Evolutionary conservation across 2,113 vertebrate species (phyloP).

Genomic region (Euleptes europaea): DNA sequence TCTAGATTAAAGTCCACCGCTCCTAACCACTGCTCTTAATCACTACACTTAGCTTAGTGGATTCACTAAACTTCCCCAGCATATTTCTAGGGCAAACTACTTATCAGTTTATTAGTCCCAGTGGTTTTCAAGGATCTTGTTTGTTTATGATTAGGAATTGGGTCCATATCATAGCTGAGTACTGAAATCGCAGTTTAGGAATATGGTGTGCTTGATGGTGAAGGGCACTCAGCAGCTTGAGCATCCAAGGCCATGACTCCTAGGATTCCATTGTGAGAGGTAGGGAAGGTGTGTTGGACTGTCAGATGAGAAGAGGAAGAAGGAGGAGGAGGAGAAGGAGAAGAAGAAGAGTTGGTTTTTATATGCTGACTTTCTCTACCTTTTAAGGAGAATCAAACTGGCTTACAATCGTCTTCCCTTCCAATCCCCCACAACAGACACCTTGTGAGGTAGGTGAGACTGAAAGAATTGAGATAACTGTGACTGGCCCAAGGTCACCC

Average conservation of each 20-base stretch:
- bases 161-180: background rate
- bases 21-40: too few species aligned
- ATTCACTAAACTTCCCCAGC: background rate
- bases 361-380: too few species aligned
- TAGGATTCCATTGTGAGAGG: background rate
- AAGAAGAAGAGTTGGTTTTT: too few species aligned
- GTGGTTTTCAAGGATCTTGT: background rate
- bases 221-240: background rate
- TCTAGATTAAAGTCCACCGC: too few species aligned
- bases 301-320: background rate
- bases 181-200: background rate
- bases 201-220: background rate
- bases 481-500: too few species aligned
- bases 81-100: background rate
- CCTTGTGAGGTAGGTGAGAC: too few species aligned
- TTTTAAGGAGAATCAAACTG: too few species aligned
- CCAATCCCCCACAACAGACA: too few species aligned
- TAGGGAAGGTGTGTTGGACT: background rate
- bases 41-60: too few species aligned
- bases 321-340: too few species aligned
- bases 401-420: too few species aligned
- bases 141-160: background rate
- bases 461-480: too few species aligned
- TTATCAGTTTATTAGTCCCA: background rate
- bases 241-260: background rate